Conservation (phyloP, 2,888 invertebrate species). For the Drosophila monieri region DNA sequence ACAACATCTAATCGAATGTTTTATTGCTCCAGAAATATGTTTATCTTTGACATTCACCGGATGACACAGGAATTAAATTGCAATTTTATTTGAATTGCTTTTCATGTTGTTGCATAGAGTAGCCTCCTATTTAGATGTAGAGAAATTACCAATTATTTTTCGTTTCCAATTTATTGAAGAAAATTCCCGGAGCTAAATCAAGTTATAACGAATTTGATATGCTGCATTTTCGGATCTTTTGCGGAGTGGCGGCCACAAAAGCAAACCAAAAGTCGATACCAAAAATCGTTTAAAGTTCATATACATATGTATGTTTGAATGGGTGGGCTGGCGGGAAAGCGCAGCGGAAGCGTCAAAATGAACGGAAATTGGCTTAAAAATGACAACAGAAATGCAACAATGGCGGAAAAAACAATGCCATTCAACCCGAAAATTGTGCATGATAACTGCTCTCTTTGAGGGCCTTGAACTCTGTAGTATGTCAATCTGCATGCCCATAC, state of each 20-base stretch:
- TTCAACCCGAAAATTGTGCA: slow-evolving; percentile 31
- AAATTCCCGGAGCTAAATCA: neutral
- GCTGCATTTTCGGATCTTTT: neutral
- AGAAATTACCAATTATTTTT: slow-evolving; percentile 15
- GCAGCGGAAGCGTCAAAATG: slow-evolving; percentile 76
- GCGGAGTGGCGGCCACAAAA: slow-evolving; percentile 5
- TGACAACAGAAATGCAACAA: slow-evolving; percentile 65
- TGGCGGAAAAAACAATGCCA: slow-evolving; percentile 50
- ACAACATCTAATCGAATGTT: slow-evolving; percentile 13
- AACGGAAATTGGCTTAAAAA: slow-evolving; percentile 80
- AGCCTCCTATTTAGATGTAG: neutral
- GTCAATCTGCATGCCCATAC: slow-evolving; percentile 17
- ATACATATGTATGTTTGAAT: slow-evolving; percentile 13
- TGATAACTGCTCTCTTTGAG: slow-evolving; percentile 24
- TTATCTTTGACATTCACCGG: slow-evolving; percentile 14
- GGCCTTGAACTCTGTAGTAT: slow-evolving; percentile 17
- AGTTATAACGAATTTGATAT: slow-evolving; percentile 4
- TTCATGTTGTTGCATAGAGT: neutral
- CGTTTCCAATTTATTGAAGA: neutral
- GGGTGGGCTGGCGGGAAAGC: slow-evolving; percentile 15
- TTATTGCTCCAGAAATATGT: slow-evolving; percentile 18
- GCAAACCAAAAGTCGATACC: slow-evolving; percentile 6
- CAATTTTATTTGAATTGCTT: slow-evolving; percentile 9
- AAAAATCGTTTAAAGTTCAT: slow-evolving; percentile 12
- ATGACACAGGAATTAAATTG: slow-evolving; percentile 20